phyloP scores from a whole-genome alignment of 2,797 vertebrate genomes.

The Cirrhinus mrigala region DNA sequence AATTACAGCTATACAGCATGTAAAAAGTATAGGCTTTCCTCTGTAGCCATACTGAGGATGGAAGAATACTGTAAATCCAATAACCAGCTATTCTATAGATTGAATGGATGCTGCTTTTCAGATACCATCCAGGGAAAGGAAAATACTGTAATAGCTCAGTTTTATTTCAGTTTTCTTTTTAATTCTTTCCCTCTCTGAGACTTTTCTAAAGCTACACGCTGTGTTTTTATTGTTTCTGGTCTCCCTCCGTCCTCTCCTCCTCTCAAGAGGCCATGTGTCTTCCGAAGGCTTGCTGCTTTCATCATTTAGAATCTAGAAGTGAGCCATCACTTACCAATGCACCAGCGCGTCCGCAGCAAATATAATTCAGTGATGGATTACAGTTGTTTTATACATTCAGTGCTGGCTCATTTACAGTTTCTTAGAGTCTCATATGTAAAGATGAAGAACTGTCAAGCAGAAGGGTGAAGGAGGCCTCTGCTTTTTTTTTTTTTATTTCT shows the following conservation, averaged over 20 bases:
- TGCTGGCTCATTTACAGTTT: conserved; percentile 71
- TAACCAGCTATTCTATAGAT: conserved; percentile 3
- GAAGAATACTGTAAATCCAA: not conserved
- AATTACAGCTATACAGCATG: conserved; percentile 3
- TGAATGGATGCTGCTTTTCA: not conserved
- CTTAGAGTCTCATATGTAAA: conserved; percentile 77
- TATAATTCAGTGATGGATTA: conserved; percentile 66
- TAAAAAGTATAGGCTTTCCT: conserved; percentile 4
- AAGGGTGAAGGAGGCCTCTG: conserved; percentile 55
- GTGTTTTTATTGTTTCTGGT: conserved; percentile 33
- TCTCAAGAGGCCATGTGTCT: conserved; percentile 34
- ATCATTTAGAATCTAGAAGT: conserved; percentile 36
- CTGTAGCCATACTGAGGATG: not conserved
- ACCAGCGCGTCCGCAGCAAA: conserved; percentile 18
- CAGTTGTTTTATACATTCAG: conserved; percentile 68
- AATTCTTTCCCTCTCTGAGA: not conserved
- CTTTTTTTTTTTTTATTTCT: conserved; percentile 25
- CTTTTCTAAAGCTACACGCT: conserved; percentile 8
- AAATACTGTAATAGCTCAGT: not conserved
- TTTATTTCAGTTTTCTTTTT: not conserved
- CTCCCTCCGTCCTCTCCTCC: conserved; percentile 27
- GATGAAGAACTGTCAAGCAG: conserved; percentile 72
- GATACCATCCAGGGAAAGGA: not conserved
- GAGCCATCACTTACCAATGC: conserved; percentile 43
- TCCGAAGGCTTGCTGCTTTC: conserved; percentile 27